Evolutionary conservation across 2,888 invertebrate genomes (phyloP).

Genomic region (Oscheius onirici): DNA sequence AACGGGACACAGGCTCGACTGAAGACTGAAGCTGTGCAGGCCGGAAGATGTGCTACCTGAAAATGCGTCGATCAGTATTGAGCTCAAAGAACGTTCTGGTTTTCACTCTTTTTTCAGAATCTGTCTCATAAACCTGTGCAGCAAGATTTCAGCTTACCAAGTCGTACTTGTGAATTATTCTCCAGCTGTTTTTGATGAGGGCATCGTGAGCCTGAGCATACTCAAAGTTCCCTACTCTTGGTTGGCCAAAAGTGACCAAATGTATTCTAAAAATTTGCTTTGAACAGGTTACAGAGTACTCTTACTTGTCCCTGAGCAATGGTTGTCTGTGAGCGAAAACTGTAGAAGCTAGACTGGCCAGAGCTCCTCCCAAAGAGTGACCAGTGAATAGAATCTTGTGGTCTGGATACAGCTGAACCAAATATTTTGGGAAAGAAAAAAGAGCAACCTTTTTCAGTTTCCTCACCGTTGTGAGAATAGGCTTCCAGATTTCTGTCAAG

Average conservation of each 20-base stretch:
- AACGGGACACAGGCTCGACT: constrained; percentile 52
- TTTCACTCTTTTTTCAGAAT: too few species aligned
- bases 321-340: constrained; percentile 56
- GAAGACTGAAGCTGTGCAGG: constrained; percentile 48
- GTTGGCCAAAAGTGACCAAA: constrained; percentile 68
- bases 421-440: neutral
- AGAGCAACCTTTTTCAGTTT: constrained; percentile 22
- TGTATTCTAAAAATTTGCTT: constrained; percentile 35
- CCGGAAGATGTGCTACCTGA: constrained; percentile 64
- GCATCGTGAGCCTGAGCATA: constrained; percentile 61
- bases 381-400: constrained; percentile 63
- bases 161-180: constrained; percentile 61
- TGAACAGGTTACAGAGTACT: neutral
- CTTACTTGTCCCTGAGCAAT: constrained; percentile 19
- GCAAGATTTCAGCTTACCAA: constrained; percentile 37
- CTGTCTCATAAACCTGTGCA: neutral
- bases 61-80: neutral
- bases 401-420: constrained; percentile 40
- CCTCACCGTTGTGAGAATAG: constrained; percentile 33
- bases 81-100: too few species aligned
- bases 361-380: constrained; percentile 66
- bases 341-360: constrained; percentile 64
- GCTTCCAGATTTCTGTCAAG: constrained; percentile 58
- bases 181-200: constrained; percentile 56
- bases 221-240: constrained; percentile 66